These are phyloP conservation scores for Neostethus bicornis DNA, from an alignment of 2,797 vertebrate species.

Conservation along the genomic window DNA sequence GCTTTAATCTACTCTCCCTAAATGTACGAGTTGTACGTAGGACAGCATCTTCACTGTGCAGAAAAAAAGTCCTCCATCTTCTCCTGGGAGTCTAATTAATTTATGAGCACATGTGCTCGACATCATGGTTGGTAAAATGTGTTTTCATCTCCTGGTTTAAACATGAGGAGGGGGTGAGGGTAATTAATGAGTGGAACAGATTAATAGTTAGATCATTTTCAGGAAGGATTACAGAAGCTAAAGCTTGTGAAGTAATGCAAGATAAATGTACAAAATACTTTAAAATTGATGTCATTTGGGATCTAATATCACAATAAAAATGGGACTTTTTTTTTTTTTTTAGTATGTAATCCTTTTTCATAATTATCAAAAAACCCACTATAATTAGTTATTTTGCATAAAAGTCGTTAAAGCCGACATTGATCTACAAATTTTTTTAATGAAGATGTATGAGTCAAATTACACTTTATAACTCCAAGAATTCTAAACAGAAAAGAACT, in stretches of 20 bases:
- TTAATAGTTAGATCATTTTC: slow-evolving; percentile 10
- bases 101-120: slow-evolving; percentile 43
- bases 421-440: slow-evolving; percentile 38
- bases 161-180: slow-evolving; percentile 15
- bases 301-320: slow-evolving; percentile 26
- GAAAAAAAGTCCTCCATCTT: slow-evolving; percentile 34
- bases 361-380: slow-evolving; percentile 42
- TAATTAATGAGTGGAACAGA: slow-evolving; percentile 31
- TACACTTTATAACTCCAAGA: slow-evolving; percentile 29
- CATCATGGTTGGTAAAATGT: slow-evolving; percentile 29
- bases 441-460: slow-evolving; percentile 53
- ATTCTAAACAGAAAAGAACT: slow-evolving; percentile 14
- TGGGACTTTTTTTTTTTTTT: background rate
- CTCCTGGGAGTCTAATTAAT: slow-evolving; percentile 50
- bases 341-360: slow-evolving; percentile 42
- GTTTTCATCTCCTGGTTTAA: slow-evolving; percentile 20
- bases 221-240: background rate
- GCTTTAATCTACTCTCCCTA: slow-evolving; percentile 45
- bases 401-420: slow-evolving; percentile 46
- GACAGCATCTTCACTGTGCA: slow-evolving; percentile 30
- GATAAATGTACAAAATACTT: slow-evolving; percentile 12
- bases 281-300: background rate
- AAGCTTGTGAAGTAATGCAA: slow-evolving; percentile 12
- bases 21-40: slow-evolving; percentile 43
- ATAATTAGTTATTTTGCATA: slow-evolving; percentile 53